These are phyloP conservation scores for Pampusana beccarii DNA, from an alignment of 2,113 vertebrate genomes.

Conservation along the genomic window DNA sequence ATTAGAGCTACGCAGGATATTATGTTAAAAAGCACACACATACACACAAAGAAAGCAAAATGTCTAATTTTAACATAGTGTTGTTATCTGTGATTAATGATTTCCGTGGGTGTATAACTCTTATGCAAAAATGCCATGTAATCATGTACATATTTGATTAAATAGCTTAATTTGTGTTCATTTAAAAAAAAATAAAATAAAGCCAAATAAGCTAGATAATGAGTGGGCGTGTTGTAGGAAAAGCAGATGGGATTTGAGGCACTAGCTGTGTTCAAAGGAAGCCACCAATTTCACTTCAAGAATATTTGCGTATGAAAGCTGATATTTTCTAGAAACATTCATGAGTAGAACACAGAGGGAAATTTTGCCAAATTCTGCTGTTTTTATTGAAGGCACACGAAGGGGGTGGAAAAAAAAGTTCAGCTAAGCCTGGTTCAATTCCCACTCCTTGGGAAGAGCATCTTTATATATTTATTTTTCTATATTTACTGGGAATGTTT, in stretches of 20 bases:
- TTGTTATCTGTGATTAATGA: conserved; percentile 72
- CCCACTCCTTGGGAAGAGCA: conserved; percentile 19
- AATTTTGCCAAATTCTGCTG: conserved; percentile 67
- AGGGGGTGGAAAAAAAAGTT: not conserved
- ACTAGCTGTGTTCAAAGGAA: conserved; percentile 66
- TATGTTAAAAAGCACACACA: conserved; percentile 64
- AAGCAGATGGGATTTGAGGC: conserved; percentile 74
- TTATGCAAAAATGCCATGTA: conserved; percentile 64
- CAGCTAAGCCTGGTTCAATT: conserved; percentile 41
- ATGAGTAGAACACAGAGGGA: conserved; percentile 64
- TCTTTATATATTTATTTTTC: conserved; percentile 42
- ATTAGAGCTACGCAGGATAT: conserved; percentile 57
- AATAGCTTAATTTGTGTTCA: conserved; percentile 74
- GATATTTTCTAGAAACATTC: conserved; percentile 72
- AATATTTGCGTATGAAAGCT: conserved; percentile 72
- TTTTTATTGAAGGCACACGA: conserved; percentile 36
- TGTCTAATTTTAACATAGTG: conserved; percentile 69
- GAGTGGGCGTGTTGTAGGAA: conserved; percentile 70
- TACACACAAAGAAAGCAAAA: conserved; percentile 40
- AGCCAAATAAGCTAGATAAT: conserved; percentile 75
- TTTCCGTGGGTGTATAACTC: conserved; percentile 69
- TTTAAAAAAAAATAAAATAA: conserved; percentile 69
- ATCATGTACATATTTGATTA: conserved; percentile 71
- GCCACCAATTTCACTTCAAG: conserved; percentile 70
- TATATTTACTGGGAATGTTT: conserved; percentile 45